Base-by-base conservation (phyloP, 2,113 vertebrate genomes). In the Gobio gobio region DNA sequence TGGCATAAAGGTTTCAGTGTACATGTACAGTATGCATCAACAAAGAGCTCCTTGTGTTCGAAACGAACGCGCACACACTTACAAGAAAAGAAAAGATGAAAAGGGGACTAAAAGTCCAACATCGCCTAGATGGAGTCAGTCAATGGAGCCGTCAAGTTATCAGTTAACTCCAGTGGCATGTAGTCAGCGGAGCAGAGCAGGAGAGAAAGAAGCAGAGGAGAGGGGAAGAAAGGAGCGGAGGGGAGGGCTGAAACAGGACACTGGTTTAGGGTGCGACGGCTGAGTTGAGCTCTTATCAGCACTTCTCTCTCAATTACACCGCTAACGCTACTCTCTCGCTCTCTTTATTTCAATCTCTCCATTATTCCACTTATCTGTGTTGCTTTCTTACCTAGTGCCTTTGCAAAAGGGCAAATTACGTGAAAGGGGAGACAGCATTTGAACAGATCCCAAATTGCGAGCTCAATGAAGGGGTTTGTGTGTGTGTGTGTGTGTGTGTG, bases 71-170 rank as follows among this genome's bases (percentile, higher is more conserved):
- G 49, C 86, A 81, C 70, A 87, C 45, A 81, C 78, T 70, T 26
- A 77, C 18, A 76, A n/a, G 24, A 26, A 63, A 45, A 78, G 20
- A 83, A 47, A 78, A 49, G 43, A 83, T 83, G 63, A 49, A 63
- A 56, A 59, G 20, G 13, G n/a, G 14, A 5, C 12, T 29, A 18
- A 33, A 36, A 79, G 14, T 36, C 49, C 78, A 82, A 74, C 78
- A 81, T 74, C n/a, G 78, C 43, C 68, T 40, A 72, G 33, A 85
- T 70, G 85, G 84, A 80, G 76, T 88, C 80, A 83, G 82, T 78
- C 84, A 85, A 76, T 73, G 85, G 86, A 74, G 72, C 72, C 83
- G 86, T 82, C 86, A 82, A 82, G 84, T 88, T 85, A 88, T 83
- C 87, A 83, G 83, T 88, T 85, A 88, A 85, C 87, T 85, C 85